A percentile compares a stretch with the other conserved stretches of the same genome.
Conservation (phyloP, 2,113 vertebrate species). For the Heterochromis multidens region DNA sequence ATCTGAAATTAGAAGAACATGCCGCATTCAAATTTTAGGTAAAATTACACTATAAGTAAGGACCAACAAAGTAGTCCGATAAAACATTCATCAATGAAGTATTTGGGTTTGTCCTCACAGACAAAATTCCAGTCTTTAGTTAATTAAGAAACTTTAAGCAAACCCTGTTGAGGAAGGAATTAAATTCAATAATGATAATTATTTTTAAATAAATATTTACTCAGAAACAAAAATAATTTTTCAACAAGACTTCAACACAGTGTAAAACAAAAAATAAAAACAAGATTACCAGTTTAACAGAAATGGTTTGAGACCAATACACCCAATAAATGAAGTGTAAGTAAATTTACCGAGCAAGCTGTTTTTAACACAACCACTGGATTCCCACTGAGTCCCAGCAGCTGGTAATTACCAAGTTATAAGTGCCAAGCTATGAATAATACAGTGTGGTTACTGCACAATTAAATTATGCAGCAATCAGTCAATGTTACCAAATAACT, state of each 20-base stretch:
- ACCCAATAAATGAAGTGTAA: conserved; percentile 19
- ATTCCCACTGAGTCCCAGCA: conserved; percentile 61
- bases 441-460: conserved; percentile 72
- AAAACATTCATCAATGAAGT: background rate
- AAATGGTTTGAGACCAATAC: background rate
- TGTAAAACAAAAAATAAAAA: background rate
- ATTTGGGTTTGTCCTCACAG: background rate
- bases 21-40: background rate
- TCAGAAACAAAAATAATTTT: background rate
- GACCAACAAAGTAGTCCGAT: background rate
- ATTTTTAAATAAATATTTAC: background rate
- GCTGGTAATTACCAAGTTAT: conserved; percentile 76
- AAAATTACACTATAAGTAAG: background rate
- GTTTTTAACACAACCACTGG: conserved; percentile 65
- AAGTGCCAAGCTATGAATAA: conserved; percentile 76
- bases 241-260: background rate
- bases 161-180: background rate
- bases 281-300: background rate
- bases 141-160: background rate
- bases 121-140: background rate
- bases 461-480: conserved; percentile 77
- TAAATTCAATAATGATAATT: too few relatives aligned
- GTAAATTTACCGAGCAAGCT: conserved; percentile 64
- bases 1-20: background rate
- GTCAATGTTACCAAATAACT: conserved; percentile 79